These are phyloP conservation scores for Cichlasoma orientale DNA, from an alignment of 2,797 vertebrate species.

Conservation along the genomic window DNA sequence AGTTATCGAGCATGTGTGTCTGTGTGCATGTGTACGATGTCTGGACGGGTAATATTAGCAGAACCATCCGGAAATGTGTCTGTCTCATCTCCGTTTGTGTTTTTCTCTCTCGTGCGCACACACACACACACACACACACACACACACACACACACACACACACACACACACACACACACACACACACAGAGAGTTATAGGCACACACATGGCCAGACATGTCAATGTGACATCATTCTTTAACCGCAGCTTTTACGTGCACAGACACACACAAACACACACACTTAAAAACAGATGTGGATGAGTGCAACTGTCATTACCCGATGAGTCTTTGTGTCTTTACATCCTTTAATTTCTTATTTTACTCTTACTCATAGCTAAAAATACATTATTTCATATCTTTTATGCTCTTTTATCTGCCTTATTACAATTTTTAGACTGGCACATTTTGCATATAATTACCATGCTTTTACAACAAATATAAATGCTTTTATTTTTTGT, in stretches of 20 bases:
- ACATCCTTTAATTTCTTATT: conserved; percentile 58
- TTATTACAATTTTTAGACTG: conserved; percentile 55
- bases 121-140: conserved; percentile 12
- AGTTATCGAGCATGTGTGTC: conserved; percentile 31
- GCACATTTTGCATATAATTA: conserved; percentile 65
- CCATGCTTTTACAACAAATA: conserved; percentile 45
- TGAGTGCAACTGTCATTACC: conserved; percentile 66
- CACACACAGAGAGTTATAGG: conserved; percentile 11
- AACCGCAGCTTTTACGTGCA: conserved; percentile 45
- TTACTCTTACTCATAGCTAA: conserved; percentile 47
- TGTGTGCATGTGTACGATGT: conserved; percentile 28
- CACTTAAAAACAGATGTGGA: conserved; percentile 64
- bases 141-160: neutral
- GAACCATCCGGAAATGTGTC: conserved; percentile 67
- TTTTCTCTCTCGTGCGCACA: conserved; percentile 18
- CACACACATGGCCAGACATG: conserved; percentile 65
- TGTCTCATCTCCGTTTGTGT: conserved; percentile 67
- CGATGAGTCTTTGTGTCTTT: conserved; percentile 51
- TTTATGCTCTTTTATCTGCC: conserved; percentile 53
- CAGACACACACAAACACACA: neutral
- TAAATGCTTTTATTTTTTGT: conserved; percentile 39
- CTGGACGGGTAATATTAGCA: conserved; percentile 61
- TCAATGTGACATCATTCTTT: conserved; percentile 68
- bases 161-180: neutral
- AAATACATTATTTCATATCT: conserved; percentile 63